Base-by-base conservation (phyloP, 2,797 vertebrate genomes). In the Chloroceryle amazona region DNA sequence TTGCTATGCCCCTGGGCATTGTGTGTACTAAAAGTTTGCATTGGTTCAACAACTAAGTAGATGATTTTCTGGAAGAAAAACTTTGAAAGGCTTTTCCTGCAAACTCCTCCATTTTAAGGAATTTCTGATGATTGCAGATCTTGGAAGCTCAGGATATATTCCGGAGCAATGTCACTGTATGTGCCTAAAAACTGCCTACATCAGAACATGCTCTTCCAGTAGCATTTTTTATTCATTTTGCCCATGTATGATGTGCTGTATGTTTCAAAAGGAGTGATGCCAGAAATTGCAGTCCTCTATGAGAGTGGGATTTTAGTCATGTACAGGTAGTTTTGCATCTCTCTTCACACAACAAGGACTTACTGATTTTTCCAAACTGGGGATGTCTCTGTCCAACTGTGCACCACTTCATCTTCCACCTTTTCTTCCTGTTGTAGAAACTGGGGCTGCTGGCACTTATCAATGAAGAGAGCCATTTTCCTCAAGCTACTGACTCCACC, bases 401-500 rank as follows among this genome's bases (percentile, higher is more conserved):
- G 62, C 26, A 5, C 51, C 94, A 72, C 92, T 70, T 93, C 4
- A 11, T 37, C 26, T 57, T 91, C 54, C 92, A 35, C 79, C 26
- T 90, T 11, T 63, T 41, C 54, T 93, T 67, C 22, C 33, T 95
- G 6, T 91, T 97, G 49, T 93, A 99, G 99, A 99, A 99, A 99
- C 98, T 99, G 93, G 99, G 99, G 41, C 98, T 99, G 23, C 98
- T 99, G 89, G 99, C 99, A 2, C 99, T 99, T 61, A 98, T 99
- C 97, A 99, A 99, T 41, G 99, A 99, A 98, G 99, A 99, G 97
- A 99, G 99, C 92, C 99, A 99, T 97, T 99, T 99, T 96, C 99
- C 99, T 65, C 99, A 99, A 97, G 99, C 99, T 83, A 99, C 99
- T 7, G 99, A 99, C 81, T 98, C 96, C 81, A 99, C 99, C 10